Percentiles rank a stretch among this genome's conserved stretches.
These are phyloP conservation scores for Rhombomys opimus DNA, from an alignment of 2,113 vertebrate species.

Conservation along the genomic window DNA sequence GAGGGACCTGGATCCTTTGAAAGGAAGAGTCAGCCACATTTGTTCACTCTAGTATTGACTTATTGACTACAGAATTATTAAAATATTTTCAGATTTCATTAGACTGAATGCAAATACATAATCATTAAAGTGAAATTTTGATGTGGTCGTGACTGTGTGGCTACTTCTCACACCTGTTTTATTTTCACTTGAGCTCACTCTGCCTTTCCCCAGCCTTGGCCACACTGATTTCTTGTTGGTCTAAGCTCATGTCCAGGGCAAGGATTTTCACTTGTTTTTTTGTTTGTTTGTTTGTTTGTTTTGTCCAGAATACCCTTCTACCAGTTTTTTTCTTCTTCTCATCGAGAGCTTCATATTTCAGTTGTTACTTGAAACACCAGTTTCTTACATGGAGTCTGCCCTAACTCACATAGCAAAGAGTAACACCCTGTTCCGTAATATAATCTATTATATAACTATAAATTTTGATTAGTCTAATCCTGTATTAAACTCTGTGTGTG, in stretches of 20 bases:
- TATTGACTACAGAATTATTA: not conserved
- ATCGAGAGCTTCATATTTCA: not conserved
- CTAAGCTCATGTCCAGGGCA: too few species aligned
- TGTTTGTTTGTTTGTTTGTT: not conserved
- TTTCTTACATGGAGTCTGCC: not conserved
- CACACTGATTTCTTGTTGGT: not conserved
- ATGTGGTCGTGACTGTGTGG: not conserved
- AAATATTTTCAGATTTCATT: not conserved
- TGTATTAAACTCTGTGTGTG: not conserved
- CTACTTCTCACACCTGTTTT: not conserved
- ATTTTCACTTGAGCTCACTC: not conserved
- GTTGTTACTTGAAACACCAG: not conserved
- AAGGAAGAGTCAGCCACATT: not conserved
- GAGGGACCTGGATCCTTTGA: too few species aligned
- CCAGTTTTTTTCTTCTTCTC: not conserved
- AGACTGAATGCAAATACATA: not conserved
- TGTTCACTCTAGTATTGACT: not conserved
- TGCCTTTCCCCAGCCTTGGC: too few species aligned
- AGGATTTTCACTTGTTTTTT: not conserved
- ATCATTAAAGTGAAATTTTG: not conserved
- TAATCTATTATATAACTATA: not conserved
- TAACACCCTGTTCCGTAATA: accelerated
- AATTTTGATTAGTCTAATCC: not conserved
- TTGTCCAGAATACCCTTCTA: not conserved
- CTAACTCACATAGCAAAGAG: not conserved